Evolutionary conservation across 2,797 vertebrate genomes (phyloP), one percentile per base, ranked within the genome.

Genomic region (Lepus townsendii): DNA sequence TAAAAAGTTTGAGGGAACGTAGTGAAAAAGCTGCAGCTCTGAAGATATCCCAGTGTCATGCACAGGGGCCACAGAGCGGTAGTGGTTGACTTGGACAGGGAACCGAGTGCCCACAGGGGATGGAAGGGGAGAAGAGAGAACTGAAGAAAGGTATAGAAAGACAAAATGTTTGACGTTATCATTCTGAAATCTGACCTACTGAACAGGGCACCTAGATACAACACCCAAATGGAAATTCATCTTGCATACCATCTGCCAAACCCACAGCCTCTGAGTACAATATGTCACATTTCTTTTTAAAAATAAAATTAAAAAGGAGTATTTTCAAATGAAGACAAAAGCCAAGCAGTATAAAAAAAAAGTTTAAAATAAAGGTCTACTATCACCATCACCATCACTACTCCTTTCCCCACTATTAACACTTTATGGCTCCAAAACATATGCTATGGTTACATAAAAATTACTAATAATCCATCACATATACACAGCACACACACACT

Each of bases 201-300:
- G 63, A 62, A 94, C 91, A 87, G 57, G 20, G 30, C 84, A 47
- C 30, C 93, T 66, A 13, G 60, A 24, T 83, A 14, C 2, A 38
- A 63, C 16, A 90, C n/a, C 47, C 35, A 77, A 87, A 88, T 60
- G 77, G 47, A 80, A 83, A 65, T 47, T 9, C 24, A 54, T 87
- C 72, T 83, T 92, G 14, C 66, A 85, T 94, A 68, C 68, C 62
- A 84, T 65, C 32, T 90, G 57, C n/a, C 19, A 66, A 83, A 32
- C 24, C 94, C 68, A 92, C 24, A 52, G 63, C 3, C 20, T 84
- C 65, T 80, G 22, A 87, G n/a, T 32, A 84, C 27, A 84, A 91
- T 89, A 93, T 73, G 42, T 91, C 60, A 60, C 27, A 30, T 82
- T 95, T 89, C 65, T 16, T 66, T 92, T 91, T 50, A 65, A n/a